phyloP scores from a whole-genome alignment of 2,113 vertebrate genomes.

The Brachionichthys hirsutus region DNA sequence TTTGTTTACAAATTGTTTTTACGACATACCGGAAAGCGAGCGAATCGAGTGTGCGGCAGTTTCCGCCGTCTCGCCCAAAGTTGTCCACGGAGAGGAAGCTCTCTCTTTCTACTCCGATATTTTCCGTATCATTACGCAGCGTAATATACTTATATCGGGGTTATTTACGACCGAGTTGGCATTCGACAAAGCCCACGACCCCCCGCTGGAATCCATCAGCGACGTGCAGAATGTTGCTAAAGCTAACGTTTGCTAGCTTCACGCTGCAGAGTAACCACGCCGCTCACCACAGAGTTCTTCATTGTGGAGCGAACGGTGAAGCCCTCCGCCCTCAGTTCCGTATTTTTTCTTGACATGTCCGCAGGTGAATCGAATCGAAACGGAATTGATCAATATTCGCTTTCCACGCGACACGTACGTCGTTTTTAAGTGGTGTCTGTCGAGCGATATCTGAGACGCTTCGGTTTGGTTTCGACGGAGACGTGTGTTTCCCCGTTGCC shows the following conservation, averaged over 20 bases:
- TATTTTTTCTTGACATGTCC: slow-evolving; percentile 36
- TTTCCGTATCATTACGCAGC: no score
- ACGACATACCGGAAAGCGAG: no score
- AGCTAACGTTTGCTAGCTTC: not conserved
- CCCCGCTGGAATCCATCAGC: no score
- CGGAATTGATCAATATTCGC: not conserved
- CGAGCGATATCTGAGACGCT: slow-evolving; percentile 61
- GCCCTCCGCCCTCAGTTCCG: slow-evolving; percentile 51
- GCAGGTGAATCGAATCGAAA: not conserved
- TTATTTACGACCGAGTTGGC: no score
- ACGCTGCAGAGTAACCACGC: not conserved
- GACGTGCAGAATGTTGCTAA: not conserved
- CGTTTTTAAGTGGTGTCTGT: slow-evolving; percentile 47
- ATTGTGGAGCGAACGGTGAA: slow-evolving; percentile 72
- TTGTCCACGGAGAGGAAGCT: no score
- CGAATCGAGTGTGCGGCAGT: no score
- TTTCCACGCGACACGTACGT: no score
- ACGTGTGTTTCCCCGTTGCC: slow-evolving; percentile 40
- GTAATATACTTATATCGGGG: no score
- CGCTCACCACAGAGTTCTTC: slow-evolving; percentile 76
- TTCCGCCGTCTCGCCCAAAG: no score
- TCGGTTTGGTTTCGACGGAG: slow-evolving; percentile 50
- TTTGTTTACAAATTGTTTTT: no score
- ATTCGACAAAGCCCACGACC: no score
- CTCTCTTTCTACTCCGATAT: no score